These are phyloP conservation scores for Papilio polytes DNA, from an alignment of 1,140 invertebrate species.

Conservation along the genomic window DNA sequence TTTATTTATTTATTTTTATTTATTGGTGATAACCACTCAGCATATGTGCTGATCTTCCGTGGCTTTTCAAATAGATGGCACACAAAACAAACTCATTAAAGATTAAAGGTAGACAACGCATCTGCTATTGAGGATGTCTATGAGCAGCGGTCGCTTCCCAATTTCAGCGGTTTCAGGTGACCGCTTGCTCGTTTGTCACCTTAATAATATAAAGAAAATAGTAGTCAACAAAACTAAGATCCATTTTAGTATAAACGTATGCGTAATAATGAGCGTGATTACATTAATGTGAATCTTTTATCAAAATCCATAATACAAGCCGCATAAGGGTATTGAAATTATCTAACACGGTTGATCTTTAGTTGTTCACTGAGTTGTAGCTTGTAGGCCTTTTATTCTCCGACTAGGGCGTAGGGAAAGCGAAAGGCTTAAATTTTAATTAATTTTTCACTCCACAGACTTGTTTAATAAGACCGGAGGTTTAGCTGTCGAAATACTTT, in stretches of 20 bases:
- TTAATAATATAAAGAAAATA: too few species aligned
- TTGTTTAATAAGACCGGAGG: conserved; percentile 67
- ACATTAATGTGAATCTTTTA: conserved; percentile 13
- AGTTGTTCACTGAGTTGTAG: conserved; percentile 73
- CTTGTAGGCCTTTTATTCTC: conserved; percentile 64
- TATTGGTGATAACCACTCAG: too few species aligned
- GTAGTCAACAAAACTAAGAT: too few species aligned
- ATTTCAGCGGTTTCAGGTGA: too few species aligned
- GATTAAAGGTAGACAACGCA: too few species aligned
- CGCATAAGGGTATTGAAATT: conserved; percentile 68
- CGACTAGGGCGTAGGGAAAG: conserved; percentile 59
- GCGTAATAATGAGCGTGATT: neutral
- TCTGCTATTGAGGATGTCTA: too few species aligned
- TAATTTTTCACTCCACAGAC: conserved; percentile 79
- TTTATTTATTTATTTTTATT: too few species aligned
- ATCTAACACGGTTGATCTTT: conserved; percentile 73
- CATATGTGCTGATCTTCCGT: too few species aligned
- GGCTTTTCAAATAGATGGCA: too few species aligned
- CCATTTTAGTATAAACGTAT: neutral
- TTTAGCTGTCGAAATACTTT: conserved; percentile 75
- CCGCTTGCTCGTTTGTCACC: too few species aligned
- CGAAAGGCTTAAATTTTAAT: conserved; percentile 78
- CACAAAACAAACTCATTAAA: too few species aligned
- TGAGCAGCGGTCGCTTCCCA: too few species aligned
- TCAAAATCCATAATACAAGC: conserved; percentile 47